Evolutionary conservation across 1,140 invertebrate species (phyloP).

Genomic region (Glossosoma conforme): DNA sequence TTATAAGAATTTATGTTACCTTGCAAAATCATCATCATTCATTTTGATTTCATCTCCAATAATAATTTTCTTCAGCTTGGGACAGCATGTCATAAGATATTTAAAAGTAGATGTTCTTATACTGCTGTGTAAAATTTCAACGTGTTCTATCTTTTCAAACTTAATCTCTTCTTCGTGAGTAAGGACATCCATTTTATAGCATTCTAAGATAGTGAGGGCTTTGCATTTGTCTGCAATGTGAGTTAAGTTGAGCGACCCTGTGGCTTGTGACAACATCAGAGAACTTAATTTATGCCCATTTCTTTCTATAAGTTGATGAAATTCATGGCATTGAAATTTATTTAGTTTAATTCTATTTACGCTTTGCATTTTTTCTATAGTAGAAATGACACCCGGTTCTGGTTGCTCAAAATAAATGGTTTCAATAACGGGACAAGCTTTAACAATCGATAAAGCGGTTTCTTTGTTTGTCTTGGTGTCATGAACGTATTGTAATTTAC

Average conservation of each 20-base stretch:
- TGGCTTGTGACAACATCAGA: constrained; percentile 57
- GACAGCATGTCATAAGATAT: constrained; percentile 54
- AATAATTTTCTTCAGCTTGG: constrained; percentile 54
- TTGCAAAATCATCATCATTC: constrained; percentile 58
- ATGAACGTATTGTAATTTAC: constrained; percentile 57
- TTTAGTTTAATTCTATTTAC: constrained; percentile 57
- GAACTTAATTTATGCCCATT: constrained; percentile 53
- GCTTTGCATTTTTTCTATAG: constrained; percentile 47
- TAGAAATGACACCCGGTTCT: constrained; percentile 48
- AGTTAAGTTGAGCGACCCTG: constrained; percentile 54
- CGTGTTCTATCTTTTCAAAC: constrained; percentile 55
- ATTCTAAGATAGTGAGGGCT: constrained; percentile 54
- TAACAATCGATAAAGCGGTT: constrained; percentile 52
- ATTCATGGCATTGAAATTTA: constrained; percentile 55
- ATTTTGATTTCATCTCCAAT: constrained; percentile 56
- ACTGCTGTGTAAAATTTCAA: constrained; percentile 59
- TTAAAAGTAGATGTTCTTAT: constrained; percentile 51
- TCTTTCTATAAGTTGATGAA: constrained; percentile 52
- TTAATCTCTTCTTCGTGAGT: constrained; percentile 53
- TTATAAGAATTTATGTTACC: no score
- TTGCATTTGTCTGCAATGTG: constrained; percentile 53
- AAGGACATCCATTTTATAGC: constrained; percentile 56
- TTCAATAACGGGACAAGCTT: constrained; percentile 55
- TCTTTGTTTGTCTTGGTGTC: constrained; percentile 54
- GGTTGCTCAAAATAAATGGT: constrained; percentile 58